Percentiles rank a stretch among this genome's conserved stretches.
phyloP scores from a whole-genome alignment of 2,113 vertebrate species.

The Zonotrichia leucophrys region DNA sequence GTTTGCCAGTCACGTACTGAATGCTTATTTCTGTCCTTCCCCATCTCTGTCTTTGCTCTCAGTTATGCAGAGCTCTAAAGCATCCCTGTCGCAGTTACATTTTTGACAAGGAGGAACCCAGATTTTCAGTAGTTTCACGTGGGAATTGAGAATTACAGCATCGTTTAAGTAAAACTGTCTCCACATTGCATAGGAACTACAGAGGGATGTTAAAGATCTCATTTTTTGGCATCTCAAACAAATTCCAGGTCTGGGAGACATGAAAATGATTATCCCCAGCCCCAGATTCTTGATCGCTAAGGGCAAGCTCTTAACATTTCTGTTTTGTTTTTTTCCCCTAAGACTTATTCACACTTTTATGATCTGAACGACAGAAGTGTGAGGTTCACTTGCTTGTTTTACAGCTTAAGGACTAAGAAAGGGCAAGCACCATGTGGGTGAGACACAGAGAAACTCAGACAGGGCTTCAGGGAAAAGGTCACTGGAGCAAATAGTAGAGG shows the following conservation, averaged over 20 bases:
- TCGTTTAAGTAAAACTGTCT: neutral
- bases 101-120: neutral
- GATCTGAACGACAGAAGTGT: neutral
- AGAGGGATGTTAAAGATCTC: neutral
- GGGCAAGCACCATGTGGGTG: neutral
- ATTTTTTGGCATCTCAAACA: neutral
- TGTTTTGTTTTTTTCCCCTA: neutral
- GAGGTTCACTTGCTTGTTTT: neutral
- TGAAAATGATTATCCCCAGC: neutral
- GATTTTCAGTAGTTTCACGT: neutral
- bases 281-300: neutral
- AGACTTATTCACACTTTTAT: neutral
- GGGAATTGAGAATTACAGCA: neutral
- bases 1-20: neutral
- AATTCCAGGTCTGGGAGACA: neutral
- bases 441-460: neutral
- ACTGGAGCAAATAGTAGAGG: neutral
- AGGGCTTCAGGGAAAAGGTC: neutral
- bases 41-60: neutral
- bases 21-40: neutral
- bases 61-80: neutral
- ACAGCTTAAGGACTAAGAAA: neutral
- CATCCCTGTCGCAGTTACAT: neutral
- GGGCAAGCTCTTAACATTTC: neutral
- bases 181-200: fast-evolving